Evolutionary conservation across 2,888 invertebrate species (phyloP).

Genomic region (Sphaerophoria taeniata): DNA sequence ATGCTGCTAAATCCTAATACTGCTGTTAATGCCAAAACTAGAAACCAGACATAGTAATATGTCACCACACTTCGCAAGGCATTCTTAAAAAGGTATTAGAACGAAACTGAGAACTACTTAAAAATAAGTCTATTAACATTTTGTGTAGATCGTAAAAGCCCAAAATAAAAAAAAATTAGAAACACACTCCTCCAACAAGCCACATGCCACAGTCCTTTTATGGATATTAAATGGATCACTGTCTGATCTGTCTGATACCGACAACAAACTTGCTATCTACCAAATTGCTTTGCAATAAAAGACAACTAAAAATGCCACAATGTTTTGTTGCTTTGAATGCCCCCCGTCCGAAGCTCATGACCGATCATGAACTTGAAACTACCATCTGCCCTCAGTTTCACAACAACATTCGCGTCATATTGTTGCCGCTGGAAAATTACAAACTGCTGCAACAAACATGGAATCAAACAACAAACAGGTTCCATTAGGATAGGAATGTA

Average conservation of each 20-base stretch:
- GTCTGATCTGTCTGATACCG: too few species aligned
- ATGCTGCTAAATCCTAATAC: too few species aligned
- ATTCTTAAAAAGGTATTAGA: not conserved
- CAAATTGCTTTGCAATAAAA: too few species aligned
- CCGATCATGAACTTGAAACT: slow-evolving; percentile 63
- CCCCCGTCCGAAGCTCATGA: slow-evolving; percentile 2
- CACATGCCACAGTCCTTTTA: too few species aligned
- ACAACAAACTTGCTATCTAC: too few species aligned
- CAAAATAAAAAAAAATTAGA: not conserved
- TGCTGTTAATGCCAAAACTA: too few species aligned
- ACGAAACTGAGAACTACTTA: not conserved
- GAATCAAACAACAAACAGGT: slow-evolving; percentile 59
- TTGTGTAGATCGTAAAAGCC: not conserved
- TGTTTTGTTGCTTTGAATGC: not conserved
- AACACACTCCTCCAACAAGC: too few species aligned
- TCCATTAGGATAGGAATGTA: slow-evolving; percentile 28
- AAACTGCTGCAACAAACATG: slow-evolving; percentile 22
- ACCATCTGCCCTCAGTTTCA: slow-evolving; percentile 1
- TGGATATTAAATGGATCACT: too few species aligned
- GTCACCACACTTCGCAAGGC: too few species aligned
- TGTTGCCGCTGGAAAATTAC: slow-evolving; percentile 46
- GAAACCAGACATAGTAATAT: too few species aligned
- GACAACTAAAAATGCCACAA: too few species aligned
- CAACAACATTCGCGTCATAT: slow-evolving; percentile 5
- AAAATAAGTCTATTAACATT: not conserved